These are phyloP conservation scores for Leptopilina myrica DNA, from an alignment of 2,888 invertebrate species.

Conservation along the genomic window DNA sequence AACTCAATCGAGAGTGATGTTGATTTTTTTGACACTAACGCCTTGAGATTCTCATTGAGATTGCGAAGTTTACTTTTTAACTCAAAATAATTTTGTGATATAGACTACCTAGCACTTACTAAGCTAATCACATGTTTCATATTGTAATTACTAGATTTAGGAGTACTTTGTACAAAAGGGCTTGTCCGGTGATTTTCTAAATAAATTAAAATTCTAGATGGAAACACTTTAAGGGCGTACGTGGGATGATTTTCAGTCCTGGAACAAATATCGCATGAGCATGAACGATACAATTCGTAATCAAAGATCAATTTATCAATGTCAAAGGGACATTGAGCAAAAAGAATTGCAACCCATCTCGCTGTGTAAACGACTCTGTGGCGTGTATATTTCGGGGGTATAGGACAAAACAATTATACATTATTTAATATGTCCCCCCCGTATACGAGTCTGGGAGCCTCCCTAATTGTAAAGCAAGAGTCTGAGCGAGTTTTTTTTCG, in stretches of 20 bases:
- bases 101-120: too few species aligned
- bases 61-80: too few species aligned
- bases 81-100: too few species aligned
- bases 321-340: slow-evolving; percentile 45
- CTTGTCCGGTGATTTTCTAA: too few species aligned
- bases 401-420: slow-evolving; percentile 52
- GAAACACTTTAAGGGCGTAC: background rate
- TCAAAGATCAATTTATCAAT: slow-evolving; percentile 50
- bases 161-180: too few species aligned
- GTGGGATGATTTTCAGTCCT: background rate
- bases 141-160: too few species aligned
- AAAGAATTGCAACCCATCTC: slow-evolving; percentile 40
- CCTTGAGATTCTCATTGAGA: too few species aligned
- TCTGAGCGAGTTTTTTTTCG: slow-evolving; percentile 44
- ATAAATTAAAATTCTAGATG: too few species aligned
- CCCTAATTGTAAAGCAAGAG: slow-evolving; percentile 51
- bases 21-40: too few species aligned
- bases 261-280: background rate
- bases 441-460: slow-evolving; percentile 39
- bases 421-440: slow-evolving; percentile 50
- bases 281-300: slow-evolving; percentile 42
- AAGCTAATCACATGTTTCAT: too few species aligned
- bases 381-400: slow-evolving; percentile 32
- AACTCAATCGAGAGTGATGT: too few species aligned
- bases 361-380: slow-evolving; percentile 43